Conservation (phyloP, 2,113 vertebrate genomes). For the Dasyprocta punctata region DNA sequence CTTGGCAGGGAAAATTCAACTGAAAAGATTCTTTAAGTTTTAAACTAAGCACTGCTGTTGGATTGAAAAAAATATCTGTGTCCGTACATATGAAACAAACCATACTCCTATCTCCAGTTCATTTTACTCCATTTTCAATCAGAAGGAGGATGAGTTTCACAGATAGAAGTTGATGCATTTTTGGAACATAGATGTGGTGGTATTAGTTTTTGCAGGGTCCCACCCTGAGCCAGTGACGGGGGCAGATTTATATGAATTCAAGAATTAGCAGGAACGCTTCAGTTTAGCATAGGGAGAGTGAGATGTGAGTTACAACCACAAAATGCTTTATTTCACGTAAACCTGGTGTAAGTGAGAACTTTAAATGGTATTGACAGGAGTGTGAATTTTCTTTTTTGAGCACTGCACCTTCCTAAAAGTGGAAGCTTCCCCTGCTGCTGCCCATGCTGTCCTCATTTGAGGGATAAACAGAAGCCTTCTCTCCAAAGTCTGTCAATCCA, state of each 20-base stretch:
- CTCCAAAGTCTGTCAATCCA: conserved; percentile 78
- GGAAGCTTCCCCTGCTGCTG: conserved; percentile 64
- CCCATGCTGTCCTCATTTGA: conserved; percentile 59
- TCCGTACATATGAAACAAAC: conserved; percentile 16
- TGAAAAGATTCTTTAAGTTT: neutral
- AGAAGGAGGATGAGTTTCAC: conserved; percentile 17
- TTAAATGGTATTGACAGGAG: conserved; percentile 76
- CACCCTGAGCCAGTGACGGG: conserved; percentile 43
- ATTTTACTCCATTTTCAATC: conserved; percentile 33
- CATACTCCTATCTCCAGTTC: conserved; percentile 24
- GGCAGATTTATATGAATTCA: conserved; percentile 74
- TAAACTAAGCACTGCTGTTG: neutral
- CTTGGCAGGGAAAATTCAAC: neutral
- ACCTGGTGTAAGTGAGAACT: conserved; percentile 69
- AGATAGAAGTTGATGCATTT: conserved; percentile 59
- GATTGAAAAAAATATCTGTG: conserved; percentile 29
- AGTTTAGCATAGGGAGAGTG: conserved; percentile 34
- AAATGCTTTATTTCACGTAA: conserved; percentile 64
- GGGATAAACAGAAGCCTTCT: conserved; percentile 66
- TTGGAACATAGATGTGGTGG: conserved; percentile 4
- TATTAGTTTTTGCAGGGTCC: conserved; percentile 51
- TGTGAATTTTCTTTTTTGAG: conserved; percentile 77
- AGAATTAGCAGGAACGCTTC: conserved; percentile 62
- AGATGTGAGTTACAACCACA: conserved; percentile 67
- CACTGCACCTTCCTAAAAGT: conserved; percentile 74